Percentiles rank a stretch among this genome's conserved stretches.
These are phyloP conservation scores for Mythimna albipuncta DNA, from an alignment of 2,888 invertebrate genomes.

Conservation along the genomic window DNA sequence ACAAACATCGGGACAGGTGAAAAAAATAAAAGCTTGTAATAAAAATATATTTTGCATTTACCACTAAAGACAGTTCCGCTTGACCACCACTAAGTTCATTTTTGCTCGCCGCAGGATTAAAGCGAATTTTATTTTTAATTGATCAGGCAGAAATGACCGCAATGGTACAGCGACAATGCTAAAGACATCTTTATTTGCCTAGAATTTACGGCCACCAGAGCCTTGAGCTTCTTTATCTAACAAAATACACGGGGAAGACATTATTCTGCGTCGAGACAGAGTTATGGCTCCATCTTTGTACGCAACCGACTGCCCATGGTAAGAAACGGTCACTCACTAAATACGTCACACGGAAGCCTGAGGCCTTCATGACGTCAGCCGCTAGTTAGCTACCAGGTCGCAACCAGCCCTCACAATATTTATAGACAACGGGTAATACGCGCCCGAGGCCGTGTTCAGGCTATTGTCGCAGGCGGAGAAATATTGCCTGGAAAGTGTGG, in stretches of 20 bases:
- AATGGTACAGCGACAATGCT: too few species aligned
- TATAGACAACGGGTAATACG: conserved; percentile 60
- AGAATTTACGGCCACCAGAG: too few species aligned
- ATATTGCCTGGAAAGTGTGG: conserved; percentile 41
- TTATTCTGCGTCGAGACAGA: not conserved
- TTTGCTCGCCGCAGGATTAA: too few species aligned
- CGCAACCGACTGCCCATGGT: conserved; percentile 16
- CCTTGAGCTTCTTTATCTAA: not conserved
- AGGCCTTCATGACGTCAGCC: conserved; percentile 47
- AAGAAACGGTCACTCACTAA: conserved; percentile 55
- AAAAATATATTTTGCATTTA: too few species aligned
- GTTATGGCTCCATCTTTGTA: not conserved
- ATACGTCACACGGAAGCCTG: conserved; percentile 39
- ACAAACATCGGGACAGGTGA: too few species aligned
- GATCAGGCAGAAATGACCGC: too few species aligned
- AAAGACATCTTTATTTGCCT: too few species aligned
- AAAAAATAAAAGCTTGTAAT: too few species aligned
- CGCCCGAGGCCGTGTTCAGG: conserved; percentile 43
- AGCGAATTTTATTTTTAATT: too few species aligned
- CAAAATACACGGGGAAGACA: not conserved
- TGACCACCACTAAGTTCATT: too few species aligned
- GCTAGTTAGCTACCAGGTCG: conserved; percentile 63
- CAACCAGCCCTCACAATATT: conserved; percentile 64
- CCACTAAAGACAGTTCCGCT: too few species aligned
- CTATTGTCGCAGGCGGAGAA: conserved; percentile 46